These are phyloP conservation scores for Apostichopus leukothele DNA, from an alignment of 53 echinoderm and acorn worm species.

Conservation along the genomic window DNA sequence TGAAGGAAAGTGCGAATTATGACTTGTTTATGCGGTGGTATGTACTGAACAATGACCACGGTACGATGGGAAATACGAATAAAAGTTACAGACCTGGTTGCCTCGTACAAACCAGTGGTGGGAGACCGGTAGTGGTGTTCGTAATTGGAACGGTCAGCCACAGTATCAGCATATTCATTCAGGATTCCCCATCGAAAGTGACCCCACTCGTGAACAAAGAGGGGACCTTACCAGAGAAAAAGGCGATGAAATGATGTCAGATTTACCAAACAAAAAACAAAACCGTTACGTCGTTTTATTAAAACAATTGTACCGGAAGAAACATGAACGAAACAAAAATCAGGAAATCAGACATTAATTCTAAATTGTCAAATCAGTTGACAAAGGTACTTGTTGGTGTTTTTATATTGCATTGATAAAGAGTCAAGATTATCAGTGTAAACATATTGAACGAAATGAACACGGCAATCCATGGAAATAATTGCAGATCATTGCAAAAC, in stretches of 20 bases:
- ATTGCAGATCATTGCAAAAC: too few species aligned
- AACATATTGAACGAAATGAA: too few species aligned
- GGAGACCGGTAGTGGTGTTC: constrained; percentile 56
- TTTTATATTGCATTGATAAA: too few species aligned
- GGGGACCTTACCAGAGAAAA: constrained; percentile 49
- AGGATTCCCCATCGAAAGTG: constrained; percentile 8
- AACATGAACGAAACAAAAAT: neutral
- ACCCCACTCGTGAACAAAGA: constrained; percentile 70
- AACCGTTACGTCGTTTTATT: neutral
- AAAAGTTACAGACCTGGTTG: constrained; percentile 47
- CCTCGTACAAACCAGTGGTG: constrained; percentile 43
- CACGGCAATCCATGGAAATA: too few species aligned
- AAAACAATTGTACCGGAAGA: too few species aligned
- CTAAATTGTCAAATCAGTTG: neutral
- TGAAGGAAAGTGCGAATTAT: too few species aligned
- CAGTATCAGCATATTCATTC: constrained; percentile 67
- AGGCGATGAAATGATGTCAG: neutral
- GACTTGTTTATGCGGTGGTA: too few species aligned
- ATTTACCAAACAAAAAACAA: too few species aligned
- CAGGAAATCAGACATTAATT: neutral
- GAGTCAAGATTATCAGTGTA: too few species aligned
- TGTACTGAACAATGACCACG: too few species aligned
- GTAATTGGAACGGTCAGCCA: constrained; percentile 54
- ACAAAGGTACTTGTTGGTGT: too few species aligned
- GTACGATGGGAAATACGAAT: too few species aligned